Evolutionary conservation across 1,140 invertebrate genomes (phyloP).

Genomic region (Atta colombica): DNA sequence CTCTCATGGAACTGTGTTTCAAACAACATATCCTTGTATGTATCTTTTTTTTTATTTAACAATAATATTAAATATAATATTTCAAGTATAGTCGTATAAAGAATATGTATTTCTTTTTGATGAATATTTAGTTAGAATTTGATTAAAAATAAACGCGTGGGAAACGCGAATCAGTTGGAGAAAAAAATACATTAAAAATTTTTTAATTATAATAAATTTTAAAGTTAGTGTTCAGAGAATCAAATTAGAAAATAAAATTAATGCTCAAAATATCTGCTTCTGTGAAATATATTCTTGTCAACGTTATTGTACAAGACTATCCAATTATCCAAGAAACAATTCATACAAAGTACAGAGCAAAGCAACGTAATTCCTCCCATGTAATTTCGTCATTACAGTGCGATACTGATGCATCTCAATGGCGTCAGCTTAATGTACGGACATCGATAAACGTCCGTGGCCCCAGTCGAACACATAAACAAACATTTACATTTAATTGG

Average conservation of each 20-base stretch:
- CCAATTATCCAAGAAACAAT: slow-evolving; percentile 12
- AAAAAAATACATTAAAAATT: neutral
- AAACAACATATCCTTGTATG: neutral
- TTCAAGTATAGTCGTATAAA: neutral
- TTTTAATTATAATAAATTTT: neutral
- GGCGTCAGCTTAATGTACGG: slow-evolving; percentile 77
- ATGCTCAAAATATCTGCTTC: neutral
- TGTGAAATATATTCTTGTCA: neutral
- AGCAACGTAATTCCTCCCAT: neutral
- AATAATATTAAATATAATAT: slow-evolving; percentile 7
- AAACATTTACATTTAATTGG: slow-evolving; percentile 85
- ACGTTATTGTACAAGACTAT: neutral
- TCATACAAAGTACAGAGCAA: slow-evolving; percentile 1
- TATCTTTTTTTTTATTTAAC: neutral
- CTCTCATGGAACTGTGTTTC: neutral
- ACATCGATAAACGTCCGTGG: slow-evolving; percentile 84
- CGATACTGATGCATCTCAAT: slow-evolving; percentile 76
- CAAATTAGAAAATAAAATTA: neutral
- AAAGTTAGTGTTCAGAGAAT: neutral
- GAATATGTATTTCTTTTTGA: neutral
- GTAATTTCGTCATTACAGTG: slow-evolving; percentile 76
- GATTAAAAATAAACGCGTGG: neutral
- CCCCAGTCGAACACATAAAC: slow-evolving; percentile 82
- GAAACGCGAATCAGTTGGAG: neutral
- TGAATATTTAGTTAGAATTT: neutral